These are phyloP conservation scores for Lepus oiostolus DNA, from an alignment of 2,797 vertebrate genomes.

Conservation along the genomic window DNA sequence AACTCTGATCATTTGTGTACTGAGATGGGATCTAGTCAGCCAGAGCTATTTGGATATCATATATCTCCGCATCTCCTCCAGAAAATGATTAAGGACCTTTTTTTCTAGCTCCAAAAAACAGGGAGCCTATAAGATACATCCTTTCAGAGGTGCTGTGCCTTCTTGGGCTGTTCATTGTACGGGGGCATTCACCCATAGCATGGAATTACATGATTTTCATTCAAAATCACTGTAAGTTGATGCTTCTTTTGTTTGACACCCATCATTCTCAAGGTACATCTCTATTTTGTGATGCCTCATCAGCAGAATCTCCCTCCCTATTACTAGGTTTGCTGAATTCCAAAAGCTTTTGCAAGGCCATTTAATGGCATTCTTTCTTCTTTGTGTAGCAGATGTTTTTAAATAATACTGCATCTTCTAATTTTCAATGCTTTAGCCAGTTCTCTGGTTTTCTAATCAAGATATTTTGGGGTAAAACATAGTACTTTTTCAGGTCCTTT, in stretches of 20 bases:
- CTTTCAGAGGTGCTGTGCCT: slow-evolving; percentile 17
- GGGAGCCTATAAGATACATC: slow-evolving; percentile 18
- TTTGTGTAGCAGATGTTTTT: slow-evolving; percentile 48
- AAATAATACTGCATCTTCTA: slow-evolving; percentile 8
- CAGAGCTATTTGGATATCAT: background rate
- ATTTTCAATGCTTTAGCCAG: slow-evolving; percentile 29
- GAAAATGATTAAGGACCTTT: slow-evolving; percentile 28
- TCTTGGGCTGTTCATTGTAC: slow-evolving; percentile 20
- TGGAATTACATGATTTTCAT: slow-evolving; percentile 51
- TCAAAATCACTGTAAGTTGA: slow-evolving; percentile 30
- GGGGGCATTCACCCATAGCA: slow-evolving; percentile 1
- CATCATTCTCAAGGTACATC: slow-evolving; percentile 38
- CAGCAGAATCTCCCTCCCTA: slow-evolving; percentile 42
- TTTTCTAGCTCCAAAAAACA: background rate
- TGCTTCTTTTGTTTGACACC: slow-evolving; percentile 61
- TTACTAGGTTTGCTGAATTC: slow-evolving; percentile 47
- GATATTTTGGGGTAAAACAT: slow-evolving; percentile 34
- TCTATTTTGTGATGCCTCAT: slow-evolving; percentile 44
- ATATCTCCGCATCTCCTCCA: background rate
- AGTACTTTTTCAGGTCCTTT: background rate
- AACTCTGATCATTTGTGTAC: background rate
- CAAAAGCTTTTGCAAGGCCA: background rate
- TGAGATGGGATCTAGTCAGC: background rate
- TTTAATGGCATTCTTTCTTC: slow-evolving; percentile 50
- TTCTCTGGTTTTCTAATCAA: slow-evolving; percentile 27